phyloP scores from a whole-genome alignment of 2,113 vertebrate genomes.

The Colinus virginianus region DNA sequence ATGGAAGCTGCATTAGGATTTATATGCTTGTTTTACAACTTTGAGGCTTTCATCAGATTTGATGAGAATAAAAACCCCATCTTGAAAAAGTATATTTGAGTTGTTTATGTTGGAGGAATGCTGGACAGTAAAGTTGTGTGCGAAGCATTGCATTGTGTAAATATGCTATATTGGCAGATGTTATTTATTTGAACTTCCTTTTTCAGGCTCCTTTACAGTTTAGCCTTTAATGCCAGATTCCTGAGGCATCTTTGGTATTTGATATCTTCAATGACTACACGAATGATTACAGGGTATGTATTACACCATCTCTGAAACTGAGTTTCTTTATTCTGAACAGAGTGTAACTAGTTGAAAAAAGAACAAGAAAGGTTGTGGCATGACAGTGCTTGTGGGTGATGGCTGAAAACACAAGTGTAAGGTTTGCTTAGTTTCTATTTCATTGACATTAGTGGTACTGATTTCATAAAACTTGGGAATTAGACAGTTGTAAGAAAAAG shows the following conservation, averaged over 20 bases:
- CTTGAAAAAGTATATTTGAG: neutral
- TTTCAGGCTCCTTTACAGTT: constrained; percentile 95
- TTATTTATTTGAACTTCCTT: constrained; percentile 29
- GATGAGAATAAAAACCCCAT: neutral
- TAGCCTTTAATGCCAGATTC: constrained; percentile 97
- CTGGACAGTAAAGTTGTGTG: neutral
- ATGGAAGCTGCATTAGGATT: neutral
- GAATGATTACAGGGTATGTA: constrained; percentile 97
- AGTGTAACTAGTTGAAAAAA: neutral
- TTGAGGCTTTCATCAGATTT: neutral
- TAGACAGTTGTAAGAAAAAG: neutral
- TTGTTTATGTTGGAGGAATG: neutral
- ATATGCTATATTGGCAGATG: neutral
- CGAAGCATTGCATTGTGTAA: neutral
- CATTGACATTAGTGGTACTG: neutral
- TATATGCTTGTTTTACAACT: neutral
- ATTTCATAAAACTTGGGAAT: neutral
- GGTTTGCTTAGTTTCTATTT: neutral
- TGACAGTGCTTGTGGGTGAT: neutral
- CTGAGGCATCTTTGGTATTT: constrained; percentile 96
- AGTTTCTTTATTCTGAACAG: neutral
- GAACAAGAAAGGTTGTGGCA: neutral
- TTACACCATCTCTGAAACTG: neutral
- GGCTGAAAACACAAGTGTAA: neutral
- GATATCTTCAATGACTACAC: constrained; percentile 97